Evolutionary conservation across 1,140 invertebrate species (phyloP).

Genomic region (Drosophila malerkotliana): DNA sequence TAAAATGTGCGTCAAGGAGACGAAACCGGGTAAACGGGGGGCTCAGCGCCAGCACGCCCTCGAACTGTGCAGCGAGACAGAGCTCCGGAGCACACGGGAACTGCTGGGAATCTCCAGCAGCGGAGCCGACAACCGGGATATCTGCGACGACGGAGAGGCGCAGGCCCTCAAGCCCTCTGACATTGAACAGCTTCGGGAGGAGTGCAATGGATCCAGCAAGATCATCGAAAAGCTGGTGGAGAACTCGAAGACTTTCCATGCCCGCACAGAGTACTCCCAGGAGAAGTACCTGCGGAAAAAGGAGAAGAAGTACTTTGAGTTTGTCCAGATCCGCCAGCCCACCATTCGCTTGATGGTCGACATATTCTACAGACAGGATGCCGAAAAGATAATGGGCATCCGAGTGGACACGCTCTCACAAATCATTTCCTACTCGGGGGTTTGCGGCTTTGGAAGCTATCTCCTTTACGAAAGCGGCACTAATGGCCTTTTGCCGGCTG

Average conservation of each 20-base stretch:
- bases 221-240: slow-evolving; percentile 94
- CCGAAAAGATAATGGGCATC: slow-evolving; percentile 91
- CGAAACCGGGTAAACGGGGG: slow-evolving; percentile 57
- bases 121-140: slow-evolving; percentile 93
- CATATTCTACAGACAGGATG: slow-evolving; percentile 91
- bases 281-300: slow-evolving; percentile 98
- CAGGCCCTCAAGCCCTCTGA: slow-evolving; percentile 92
- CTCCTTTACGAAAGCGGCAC: slow-evolving; percentile 95
- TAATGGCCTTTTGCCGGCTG: slow-evolving; percentile 92
- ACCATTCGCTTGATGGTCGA: slow-evolving; percentile 90
- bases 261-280: slow-evolving; percentile 96
- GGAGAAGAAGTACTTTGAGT: slow-evolving; percentile 94
- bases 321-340: slow-evolving; percentile 90
- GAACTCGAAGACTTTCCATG: slow-evolving; percentile 93
- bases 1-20: slow-evolving; percentile 88
- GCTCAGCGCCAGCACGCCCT: slow-evolving; percentile 86
- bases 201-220: slow-evolving; percentile 89
- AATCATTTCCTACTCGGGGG: slow-evolving; percentile 91
- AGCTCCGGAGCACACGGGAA: slow-evolving; percentile 84
- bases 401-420: slow-evolving; percentile 94
- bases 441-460: slow-evolving; percentile 91
- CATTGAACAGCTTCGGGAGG: slow-evolving; percentile 90
- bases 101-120: slow-evolving; percentile 85
- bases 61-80: slow-evolving; percentile 85
- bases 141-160: slow-evolving; percentile 93